These are phyloP conservation scores for Bryconaethiops microstoma DNA, from an alignment of 2,797 vertebrate species.

Conservation along the genomic window DNA sequence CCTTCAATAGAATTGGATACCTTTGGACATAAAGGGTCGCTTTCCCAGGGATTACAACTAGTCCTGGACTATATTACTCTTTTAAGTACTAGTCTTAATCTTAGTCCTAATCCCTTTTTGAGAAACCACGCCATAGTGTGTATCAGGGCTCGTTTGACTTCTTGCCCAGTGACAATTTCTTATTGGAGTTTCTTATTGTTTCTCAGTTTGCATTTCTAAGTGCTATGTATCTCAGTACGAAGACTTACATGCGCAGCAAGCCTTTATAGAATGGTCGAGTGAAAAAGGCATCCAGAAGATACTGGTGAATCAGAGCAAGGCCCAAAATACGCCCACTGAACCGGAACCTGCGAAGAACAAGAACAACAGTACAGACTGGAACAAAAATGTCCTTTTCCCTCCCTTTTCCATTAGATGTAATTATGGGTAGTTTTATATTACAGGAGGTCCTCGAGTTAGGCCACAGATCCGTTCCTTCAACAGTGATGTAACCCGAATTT, in stretches of 20 bases:
- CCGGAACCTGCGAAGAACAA: constrained; percentile 85
- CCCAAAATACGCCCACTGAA: constrained; percentile 97
- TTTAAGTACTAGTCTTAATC: no score
- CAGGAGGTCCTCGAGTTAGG: no score
- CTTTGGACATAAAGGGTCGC: no score
- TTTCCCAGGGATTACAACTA: no score
- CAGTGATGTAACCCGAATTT: no score
- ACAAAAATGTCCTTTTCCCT: not conserved
- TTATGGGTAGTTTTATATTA: no score
- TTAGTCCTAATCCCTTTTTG: no score
- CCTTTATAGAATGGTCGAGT: constrained; percentile 98
- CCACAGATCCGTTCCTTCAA: no score
- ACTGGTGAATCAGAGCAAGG: constrained; percentile 95
- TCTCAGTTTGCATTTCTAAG: not conserved
- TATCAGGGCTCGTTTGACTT: not conserved
- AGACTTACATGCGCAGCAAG: constrained; percentile 93
- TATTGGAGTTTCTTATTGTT: not conserved
- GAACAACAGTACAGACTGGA: not conserved
- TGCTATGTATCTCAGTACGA: constrained; percentile 1
- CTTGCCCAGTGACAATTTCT: not conserved
- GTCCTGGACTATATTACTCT: no score
- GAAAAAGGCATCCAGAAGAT: constrained; percentile 97
- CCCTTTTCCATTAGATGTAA: not conserved
- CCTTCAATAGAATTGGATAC: no score
- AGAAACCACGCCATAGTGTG: no score